Evolutionary conservation across 2,113 vertebrate genomes (phyloP), one percentile per base, ranked within the genome.

Genomic region (Microcebus ravelobensis): DNA sequence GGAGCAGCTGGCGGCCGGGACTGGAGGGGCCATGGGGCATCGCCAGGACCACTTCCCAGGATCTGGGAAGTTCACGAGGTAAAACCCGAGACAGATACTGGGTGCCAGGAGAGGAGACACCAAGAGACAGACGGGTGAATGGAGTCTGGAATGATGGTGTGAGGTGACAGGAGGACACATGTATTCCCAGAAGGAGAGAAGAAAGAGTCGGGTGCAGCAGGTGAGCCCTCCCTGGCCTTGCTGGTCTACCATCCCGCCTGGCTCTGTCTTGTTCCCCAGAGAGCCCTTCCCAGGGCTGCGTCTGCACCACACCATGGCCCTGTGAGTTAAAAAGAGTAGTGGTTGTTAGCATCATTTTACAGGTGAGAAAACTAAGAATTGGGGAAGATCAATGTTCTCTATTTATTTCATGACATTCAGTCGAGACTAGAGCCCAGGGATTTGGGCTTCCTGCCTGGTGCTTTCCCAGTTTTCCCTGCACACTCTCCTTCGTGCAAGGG

Each of bases 191-290:
- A 14, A 20, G 29, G 23, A 34, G 36, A 10, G 4, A 12, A 6
- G 50, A 12, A 8, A 14, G n/a, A 36, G 2, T 45, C 21, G 23
- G 50, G 25, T 4, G 20, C 14, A 39, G 31, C 12, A 82, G 13
- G 21, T 0, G 0, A 5, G 34, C 8, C 23, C 21, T 55, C n/a
- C 74, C 83, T 20, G 25, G 67, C 48, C 12, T 45, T 12, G 1
- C 25, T 10, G 0, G 52, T 20, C 2, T 25, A 8, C 31, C n/a
- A 10, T n/a, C 29, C 48, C 36, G 18, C 68, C 39, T 7, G 57
- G 52, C 71, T 80, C 65, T 0, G n/a, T 15, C 52, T 23, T 5
- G 1, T 0, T 3, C 11, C 48, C 20, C 29, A 1, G 1, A 10
- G 55, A n/a, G 23, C 42, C 52, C 59, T 34, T 42, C 39, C 21